phyloP scores from a whole-genome alignment of 2,113 vertebrate species.

The Sarotherodon lohbergeri region DNA sequence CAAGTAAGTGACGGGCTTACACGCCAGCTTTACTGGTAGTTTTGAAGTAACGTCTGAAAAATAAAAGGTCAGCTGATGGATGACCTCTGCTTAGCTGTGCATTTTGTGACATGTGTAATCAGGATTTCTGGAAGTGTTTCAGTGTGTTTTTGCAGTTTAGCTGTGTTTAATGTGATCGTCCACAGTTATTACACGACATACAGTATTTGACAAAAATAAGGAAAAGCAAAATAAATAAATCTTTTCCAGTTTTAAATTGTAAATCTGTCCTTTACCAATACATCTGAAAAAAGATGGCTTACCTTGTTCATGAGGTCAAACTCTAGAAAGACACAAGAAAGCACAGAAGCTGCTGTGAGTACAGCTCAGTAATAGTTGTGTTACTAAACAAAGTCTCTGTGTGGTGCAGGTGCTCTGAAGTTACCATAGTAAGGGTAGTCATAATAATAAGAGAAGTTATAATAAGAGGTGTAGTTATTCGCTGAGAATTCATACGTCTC shows the following conservation, averaged over 20 bases:
- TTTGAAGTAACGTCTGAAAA: neutral
- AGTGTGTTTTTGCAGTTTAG: neutral
- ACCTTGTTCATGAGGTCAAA: accelerated
- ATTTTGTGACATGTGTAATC: neutral
- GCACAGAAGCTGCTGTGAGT: neutral
- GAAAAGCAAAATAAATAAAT: accelerated
- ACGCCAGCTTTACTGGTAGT: neutral
- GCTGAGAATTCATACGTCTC: neutral
- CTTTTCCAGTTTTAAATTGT: neutral
- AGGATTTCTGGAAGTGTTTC: neutral
- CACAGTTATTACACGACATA: neutral
- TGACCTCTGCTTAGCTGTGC: accelerated
- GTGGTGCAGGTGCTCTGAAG: neutral
- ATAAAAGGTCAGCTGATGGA: neutral
- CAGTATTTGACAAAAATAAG: neutral
- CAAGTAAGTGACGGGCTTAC: neutral
- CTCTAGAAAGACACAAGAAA: neutral
- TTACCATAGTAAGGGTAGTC: neutral
- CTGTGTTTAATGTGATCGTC: neutral
- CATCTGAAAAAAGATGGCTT: neutral
- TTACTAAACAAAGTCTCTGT: accelerated
- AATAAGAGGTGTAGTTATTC: neutral
- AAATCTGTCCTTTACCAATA: neutral
- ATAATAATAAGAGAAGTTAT: no score
- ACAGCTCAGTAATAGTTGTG: neutral